These are phyloP conservation scores for Thamnophis elegans DNA, from an alignment of 2,797 vertebrate genomes.

Conservation along the genomic window DNA sequence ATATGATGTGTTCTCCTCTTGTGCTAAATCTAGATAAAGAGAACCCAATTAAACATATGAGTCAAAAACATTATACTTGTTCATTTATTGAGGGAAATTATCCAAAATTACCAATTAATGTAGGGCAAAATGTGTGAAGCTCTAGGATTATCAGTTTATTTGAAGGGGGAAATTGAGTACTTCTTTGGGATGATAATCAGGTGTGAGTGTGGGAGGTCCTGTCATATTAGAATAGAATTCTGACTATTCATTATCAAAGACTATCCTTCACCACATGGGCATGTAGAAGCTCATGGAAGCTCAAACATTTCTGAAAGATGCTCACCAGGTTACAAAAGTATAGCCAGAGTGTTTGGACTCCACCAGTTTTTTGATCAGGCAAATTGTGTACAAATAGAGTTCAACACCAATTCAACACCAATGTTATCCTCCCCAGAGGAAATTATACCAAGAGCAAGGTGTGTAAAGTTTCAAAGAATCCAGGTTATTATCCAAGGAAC, in stretches of 20 bases:
- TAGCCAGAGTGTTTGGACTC: not conserved
- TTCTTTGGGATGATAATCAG: not conserved
- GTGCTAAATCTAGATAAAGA: not conserved
- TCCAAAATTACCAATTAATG: not conserved
- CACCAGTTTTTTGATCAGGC: not conserved
- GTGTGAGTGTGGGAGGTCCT: not conserved
- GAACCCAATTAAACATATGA: not conserved
- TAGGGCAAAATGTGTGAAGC: not conserved
- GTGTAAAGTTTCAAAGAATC: not conserved
- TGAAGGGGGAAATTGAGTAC: not conserved
- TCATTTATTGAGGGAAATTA: not conserved
- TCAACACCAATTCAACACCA: not conserved
- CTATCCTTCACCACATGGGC: not conserved
- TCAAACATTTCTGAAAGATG: not conserved
- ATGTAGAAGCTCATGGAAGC: not conserved
- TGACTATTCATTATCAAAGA: not conserved
- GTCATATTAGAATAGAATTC: not conserved
- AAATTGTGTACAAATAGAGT: not conserved
- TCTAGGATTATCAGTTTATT: not conserved
- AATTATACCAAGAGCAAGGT: not conserved
- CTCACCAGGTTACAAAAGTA: not conserved
- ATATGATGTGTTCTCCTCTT: not conserved
- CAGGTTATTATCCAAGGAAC: not conserved
- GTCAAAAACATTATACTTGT: not conserved
- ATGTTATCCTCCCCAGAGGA: not conserved